These are phyloP conservation scores for Leptopilina clavipes DNA, from an alignment of 1,140 invertebrate species.

Conservation along the genomic window DNA sequence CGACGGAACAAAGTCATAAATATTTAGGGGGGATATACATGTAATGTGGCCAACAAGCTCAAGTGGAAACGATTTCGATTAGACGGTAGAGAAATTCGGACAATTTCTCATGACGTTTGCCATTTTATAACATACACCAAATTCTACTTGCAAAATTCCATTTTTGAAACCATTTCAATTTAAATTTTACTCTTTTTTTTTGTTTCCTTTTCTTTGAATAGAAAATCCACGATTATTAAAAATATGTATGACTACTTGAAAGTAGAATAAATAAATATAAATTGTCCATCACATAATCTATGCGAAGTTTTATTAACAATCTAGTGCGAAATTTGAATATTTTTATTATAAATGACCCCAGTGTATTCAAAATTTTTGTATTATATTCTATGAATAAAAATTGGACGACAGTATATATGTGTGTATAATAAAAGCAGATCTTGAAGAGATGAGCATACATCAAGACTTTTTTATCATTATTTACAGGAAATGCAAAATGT, in stretches of 20 bases:
- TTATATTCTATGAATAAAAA: conserved; percentile 16
- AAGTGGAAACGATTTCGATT: conserved; percentile 5
- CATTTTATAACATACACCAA: background rate
- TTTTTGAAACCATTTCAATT: no score
- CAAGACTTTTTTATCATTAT: conserved; percentile 12
- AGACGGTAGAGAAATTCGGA: background rate
- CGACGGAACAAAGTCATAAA: conserved; percentile 14
- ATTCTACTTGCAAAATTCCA: no score
- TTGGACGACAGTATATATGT: conserved; percentile 15
- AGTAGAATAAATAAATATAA: no score
- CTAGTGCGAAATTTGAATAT: no score
- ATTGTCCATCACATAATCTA: no score
- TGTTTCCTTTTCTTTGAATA: no score
- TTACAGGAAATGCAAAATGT: conserved; percentile 12
- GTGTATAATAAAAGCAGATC: background rate
- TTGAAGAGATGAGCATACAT: background rate
- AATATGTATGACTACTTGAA: no score
- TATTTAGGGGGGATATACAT: background rate
- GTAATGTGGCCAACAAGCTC: background rate
- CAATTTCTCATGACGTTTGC: conserved; percentile 12
- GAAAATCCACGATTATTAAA: no score
- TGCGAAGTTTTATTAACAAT: no score
- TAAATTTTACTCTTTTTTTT: no score
- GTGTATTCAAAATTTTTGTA: background rate
- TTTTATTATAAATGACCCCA: no score